Base-by-base conservation (phyloP, 2,888 invertebrate species). In the Diadegma fenestrale region DNA sequence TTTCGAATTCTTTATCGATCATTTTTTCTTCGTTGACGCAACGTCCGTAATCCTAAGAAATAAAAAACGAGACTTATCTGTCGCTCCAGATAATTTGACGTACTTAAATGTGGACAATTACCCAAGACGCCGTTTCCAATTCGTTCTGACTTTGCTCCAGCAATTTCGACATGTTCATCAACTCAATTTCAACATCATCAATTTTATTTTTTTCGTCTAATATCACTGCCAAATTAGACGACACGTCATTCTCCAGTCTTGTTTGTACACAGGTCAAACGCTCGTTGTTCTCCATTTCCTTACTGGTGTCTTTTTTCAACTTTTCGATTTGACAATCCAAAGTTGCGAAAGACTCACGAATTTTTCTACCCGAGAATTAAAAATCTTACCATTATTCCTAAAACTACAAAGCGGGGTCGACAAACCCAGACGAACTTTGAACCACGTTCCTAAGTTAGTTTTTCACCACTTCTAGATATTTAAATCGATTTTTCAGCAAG, bases 281-380 rank as follows among this genome's bases (percentile, higher is more conserved):
- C 89, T 96, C 96, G 89, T 97, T 96, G 17, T 94, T 95, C 79
- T 95, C 95, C 95, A 97, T 96, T 93, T 97, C 97, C 84, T 96
- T 96, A 78, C 94, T 93, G 2, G 95, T 94, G 61, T 96, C 95
- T 89, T 96, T 97, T 91, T 96, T 97, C 0, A 96, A 94, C 80
- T 96, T 95, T 68, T 96, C 96, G 72, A 96, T 95, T 90, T 96
- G 96, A 73, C 94, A 94, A 5, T 95, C 89, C 80, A 96, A 91
- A 0, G 95, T 94, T 78, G 95, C 95, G 48, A 96, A 95, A 64
- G 95, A 95, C 79, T 96, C 95, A 88, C 95, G 95, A 82, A 96
- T 93, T 72, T 94, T 94, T 79, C 97, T 97, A 82, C 5, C 2
- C 33, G 43, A 91, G 71, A 84, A 5, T n/a, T n/a, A 2, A 22